Conservation (phyloP, 2,888 invertebrate species). For the Kryphioiulus occultus region DNA sequence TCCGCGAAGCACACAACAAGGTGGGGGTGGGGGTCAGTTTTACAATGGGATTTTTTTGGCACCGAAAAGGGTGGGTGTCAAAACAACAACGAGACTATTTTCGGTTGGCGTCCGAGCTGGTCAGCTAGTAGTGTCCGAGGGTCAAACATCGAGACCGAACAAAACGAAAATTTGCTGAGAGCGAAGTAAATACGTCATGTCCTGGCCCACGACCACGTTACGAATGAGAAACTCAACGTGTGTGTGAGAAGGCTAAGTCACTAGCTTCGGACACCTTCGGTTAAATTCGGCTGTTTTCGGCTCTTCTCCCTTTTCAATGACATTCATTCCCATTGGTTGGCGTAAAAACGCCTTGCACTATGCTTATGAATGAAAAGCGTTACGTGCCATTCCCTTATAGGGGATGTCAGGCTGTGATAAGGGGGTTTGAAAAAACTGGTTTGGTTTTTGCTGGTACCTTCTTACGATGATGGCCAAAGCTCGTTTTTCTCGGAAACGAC, state of each 20-base stretch:
- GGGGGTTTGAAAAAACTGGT: not conserved
- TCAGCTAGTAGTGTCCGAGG: no score
- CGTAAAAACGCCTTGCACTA: not conserved
- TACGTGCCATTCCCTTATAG: not conserved
- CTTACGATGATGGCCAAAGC: no score
- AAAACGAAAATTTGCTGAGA: not conserved
- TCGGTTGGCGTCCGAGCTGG: not conserved
- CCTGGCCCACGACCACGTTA: not conserved
- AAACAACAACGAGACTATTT: not conserved
- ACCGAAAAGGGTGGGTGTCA: not conserved
- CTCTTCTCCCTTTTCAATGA: not conserved
- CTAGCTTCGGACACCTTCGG: not conserved
- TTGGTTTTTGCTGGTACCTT: not conserved
- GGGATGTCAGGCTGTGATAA: not conserved
- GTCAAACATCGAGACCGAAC: not conserved
- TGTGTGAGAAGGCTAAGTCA: no score
- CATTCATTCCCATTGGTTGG: not conserved
- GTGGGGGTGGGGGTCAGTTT: not conserved
- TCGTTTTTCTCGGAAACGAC: not conserved
- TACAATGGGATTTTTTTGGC: not conserved
- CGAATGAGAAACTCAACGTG: not conserved
- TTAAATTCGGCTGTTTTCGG: not conserved
- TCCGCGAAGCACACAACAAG: constrained; percentile 21
- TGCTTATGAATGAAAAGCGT: not conserved
- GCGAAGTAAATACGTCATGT: not conserved